A percentile compares a stretch with the other conserved stretches of the same genome.
Evolutionary conservation across 2,888 invertebrate species (phyloP).

Genomic region (Diplazon laetatorius): DNA sequence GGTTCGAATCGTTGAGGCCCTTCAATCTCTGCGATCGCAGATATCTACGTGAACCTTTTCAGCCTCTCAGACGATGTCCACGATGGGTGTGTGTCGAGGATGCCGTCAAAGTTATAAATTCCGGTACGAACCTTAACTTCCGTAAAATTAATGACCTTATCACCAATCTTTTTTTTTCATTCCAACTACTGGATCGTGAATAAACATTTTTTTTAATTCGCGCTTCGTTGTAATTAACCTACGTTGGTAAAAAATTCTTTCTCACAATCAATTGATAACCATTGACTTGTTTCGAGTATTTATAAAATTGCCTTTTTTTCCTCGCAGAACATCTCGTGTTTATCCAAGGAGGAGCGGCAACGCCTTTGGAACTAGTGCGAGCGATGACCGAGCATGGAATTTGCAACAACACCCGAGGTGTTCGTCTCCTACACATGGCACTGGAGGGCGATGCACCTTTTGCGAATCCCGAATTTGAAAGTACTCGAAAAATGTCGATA

Average conservation of each 20-base stretch:
- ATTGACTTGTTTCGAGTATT: too few relatives aligned
- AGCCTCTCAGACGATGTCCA: conserved; percentile 76
- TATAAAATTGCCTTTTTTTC: conserved; percentile 65
- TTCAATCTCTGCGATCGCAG: conserved; percentile 66
- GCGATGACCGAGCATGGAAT: conserved; percentile 93
- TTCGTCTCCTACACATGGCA: conserved; percentile 96
- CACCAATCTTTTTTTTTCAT: too few relatives aligned
- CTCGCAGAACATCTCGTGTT: conserved; percentile 91
- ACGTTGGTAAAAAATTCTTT: neutral
- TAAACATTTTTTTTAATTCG: too few relatives aligned
- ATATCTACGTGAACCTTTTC: conserved; percentile 72
- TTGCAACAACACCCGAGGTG: conserved; percentile 87
- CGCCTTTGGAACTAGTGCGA: conserved; percentile 90
- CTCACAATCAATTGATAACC: neutral
- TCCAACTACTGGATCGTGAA: too few relatives aligned
- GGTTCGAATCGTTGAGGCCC: conserved; percentile 58
- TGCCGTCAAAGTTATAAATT: conserved; percentile 76
- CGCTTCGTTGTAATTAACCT: too few relatives aligned
- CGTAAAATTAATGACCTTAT: too few relatives aligned
- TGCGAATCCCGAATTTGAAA: conserved; percentile 86
- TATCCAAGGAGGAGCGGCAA: conserved; percentile 95
- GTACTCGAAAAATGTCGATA: conserved; percentile 70
- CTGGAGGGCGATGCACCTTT: conserved; percentile 93
- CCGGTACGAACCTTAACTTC: conserved; percentile 68
- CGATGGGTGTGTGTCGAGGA: conserved; percentile 79